Conservation (phyloP, 2,113 vertebrate genomes). For the Clarias magur region DNA sequence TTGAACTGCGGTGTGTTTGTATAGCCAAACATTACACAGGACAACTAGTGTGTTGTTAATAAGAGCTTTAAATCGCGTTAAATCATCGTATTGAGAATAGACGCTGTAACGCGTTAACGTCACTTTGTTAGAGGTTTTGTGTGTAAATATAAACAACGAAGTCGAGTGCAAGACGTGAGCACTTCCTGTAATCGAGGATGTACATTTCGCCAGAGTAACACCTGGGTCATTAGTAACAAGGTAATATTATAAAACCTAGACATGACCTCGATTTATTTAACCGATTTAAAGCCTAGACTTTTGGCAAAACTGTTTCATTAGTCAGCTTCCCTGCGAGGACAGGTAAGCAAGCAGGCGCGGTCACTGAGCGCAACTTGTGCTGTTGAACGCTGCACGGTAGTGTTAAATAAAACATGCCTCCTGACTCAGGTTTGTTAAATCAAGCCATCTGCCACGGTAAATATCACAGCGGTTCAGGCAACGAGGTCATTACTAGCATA, state of each 20-base stretch:
- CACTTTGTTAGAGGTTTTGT: neutral
- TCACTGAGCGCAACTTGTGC: neutral
- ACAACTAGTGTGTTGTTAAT: neutral
- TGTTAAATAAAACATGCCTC: neutral
- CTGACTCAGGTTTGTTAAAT: neutral
- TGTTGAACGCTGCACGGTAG: neutral
- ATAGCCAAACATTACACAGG: neutral
- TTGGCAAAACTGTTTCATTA: neutral
- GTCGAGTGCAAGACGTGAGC: constrained; percentile 12
- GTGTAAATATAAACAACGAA: constrained; percentile 41
- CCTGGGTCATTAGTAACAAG: neutral
- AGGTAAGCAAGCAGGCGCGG: neutral
- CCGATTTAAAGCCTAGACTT: neutral
- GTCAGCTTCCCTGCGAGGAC: neutral
- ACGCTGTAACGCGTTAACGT: neutral
- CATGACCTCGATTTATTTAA: neutral
- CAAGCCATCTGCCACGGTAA: neutral
- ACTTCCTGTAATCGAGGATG: constrained; percentile 30
- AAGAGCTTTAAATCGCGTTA: neutral
- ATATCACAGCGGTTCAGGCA: neutral
- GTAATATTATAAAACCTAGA: neutral
- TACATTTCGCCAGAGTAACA: neutral
- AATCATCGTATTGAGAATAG: neutral
- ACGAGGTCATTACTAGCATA: too few species aligned
- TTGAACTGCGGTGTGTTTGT: constrained; percentile 38